These are phyloP conservation scores for Phengaris alcon DNA, from an alignment of 2,888 invertebrate genomes.

Conservation along the genomic window DNA sequence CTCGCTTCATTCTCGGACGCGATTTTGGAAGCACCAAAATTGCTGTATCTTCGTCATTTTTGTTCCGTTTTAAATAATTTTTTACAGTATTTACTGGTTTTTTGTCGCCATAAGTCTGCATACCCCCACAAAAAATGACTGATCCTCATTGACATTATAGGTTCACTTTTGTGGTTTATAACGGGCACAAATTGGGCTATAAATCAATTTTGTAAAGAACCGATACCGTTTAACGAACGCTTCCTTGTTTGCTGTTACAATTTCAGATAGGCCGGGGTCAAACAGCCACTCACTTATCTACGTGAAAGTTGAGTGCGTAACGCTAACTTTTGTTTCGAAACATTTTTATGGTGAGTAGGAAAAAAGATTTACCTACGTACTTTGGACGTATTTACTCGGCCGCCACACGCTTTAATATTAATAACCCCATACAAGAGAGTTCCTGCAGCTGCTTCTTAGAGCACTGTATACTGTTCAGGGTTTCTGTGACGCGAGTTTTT, in stretches of 20 bases:
- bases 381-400: conserved; percentile 59
- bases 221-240: conserved; percentile 21
- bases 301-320: conserved; percentile 18
- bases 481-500: conserved; percentile 59
- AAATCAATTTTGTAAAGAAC: not conserved
- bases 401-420: conserved; percentile 68
- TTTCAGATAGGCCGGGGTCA: conserved; percentile 19
- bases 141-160: not conserved
- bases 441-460: conserved; percentile 52
- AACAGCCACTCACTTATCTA: conserved; percentile 1
- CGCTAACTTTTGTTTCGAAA: conserved; percentile 28
- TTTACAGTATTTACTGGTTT: too few species aligned
- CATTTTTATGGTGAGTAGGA: conserved; percentile 28
- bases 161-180: not conserved
- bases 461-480: conserved; percentile 39
- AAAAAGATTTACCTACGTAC: conserved; percentile 32
- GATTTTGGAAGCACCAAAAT: too few species aligned
- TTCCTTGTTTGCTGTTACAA: conserved; percentile 26
- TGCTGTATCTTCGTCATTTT: too few species aligned
- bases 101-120: too few species aligned
- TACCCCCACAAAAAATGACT: too few species aligned
- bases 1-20: too few species aligned
- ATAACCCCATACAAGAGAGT: conserved; percentile 65
- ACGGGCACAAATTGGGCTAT: not conserved
- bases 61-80: too few species aligned